These are phyloP conservation scores for Lepetodrilus schrolli DNA, from an alignment of 2,888 invertebrate genomes.

Conservation along the genomic window DNA sequence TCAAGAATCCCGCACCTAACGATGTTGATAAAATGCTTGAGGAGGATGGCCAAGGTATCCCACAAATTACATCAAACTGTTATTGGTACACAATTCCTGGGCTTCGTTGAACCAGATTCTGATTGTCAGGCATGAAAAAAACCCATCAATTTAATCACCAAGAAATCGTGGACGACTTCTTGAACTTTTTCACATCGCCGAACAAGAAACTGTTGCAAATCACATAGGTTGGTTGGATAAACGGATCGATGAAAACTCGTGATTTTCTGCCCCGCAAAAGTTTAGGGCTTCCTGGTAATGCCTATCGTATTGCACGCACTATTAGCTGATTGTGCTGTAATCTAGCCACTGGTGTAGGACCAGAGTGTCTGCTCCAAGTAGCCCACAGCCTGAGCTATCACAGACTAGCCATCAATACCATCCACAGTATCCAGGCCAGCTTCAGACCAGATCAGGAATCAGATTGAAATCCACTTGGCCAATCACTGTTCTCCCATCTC, in stretches of 20 bases:
- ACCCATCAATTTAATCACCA: neutral
- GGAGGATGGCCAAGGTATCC: neutral
- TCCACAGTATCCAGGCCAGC: neutral
- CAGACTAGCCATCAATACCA: neutral
- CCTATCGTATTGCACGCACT: conserved; percentile 6
- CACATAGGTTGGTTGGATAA: conserved; percentile 6
- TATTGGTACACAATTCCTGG: neutral
- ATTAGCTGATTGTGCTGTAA: conserved; percentile 23
- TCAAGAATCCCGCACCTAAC: neutral
- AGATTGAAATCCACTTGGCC: neutral
- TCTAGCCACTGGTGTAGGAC: neutral
- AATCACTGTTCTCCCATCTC: no score
- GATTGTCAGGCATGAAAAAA: neutral
- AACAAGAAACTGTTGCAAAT: neutral
- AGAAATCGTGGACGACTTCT: neutral
- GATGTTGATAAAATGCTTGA: neutral
- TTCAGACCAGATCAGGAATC: neutral
- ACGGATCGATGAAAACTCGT: neutral
- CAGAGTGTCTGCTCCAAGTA: neutral
- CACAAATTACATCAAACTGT: neutral
- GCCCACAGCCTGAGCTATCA: neutral
- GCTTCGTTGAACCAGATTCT: neutral
- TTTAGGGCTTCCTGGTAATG: neutral
- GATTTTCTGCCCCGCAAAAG: conserved; percentile 18
- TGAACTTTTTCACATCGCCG: neutral